Evolutionary conservation across 2,888 invertebrate genomes (phyloP), one percentile per base, ranked within the genome.

Genomic region (Troides aeacus): DNA sequence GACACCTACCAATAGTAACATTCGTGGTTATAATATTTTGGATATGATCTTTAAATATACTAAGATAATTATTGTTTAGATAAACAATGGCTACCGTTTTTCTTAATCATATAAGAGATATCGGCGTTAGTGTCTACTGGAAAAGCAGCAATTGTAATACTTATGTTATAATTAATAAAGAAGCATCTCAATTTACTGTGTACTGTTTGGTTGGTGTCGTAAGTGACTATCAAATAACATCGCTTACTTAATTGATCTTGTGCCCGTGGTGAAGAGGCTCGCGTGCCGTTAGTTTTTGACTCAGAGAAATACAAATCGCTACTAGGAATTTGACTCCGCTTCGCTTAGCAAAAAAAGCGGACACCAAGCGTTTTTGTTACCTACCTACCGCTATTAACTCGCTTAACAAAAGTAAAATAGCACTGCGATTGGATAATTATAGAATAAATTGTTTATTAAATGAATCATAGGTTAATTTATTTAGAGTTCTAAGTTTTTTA

Each of bases 221-320:
- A 46, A 42, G 57, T 61, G 18, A 42, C 57, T 64, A 65, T 65
- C 69, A 57, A 61, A 61, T 69, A 61, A 39, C 61, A 69, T 65
- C 69, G 64, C 66, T 66, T 67, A 70, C 66, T 66, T 67, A 70
- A 67, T 67, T 70, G 70, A 70, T 67, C 66, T 60, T 53, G 53
- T 62, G 70, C 66, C 57, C 46, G 66, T 50, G 62, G 60, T 64
- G 64, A 61, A 61, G 53, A 50, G 63, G 70, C 77, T 70, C 76
- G 64, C 71, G 77, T 78, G 74, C 83, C 82, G 83, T 85, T 85
- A 84, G 74, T 71, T 58, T 75, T 73, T 73, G 74, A 79, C 71
- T 75, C 68, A 74, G 71, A 70, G 73, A 80, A 77, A 79, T 77
- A 75, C 78, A 78, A 79, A 79, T 80, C 79, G 75, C 71, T 77